These are phyloP conservation scores for Noturus placidus DNA, from an alignment of 2,113 vertebrate species.

Conservation along the genomic window DNA sequence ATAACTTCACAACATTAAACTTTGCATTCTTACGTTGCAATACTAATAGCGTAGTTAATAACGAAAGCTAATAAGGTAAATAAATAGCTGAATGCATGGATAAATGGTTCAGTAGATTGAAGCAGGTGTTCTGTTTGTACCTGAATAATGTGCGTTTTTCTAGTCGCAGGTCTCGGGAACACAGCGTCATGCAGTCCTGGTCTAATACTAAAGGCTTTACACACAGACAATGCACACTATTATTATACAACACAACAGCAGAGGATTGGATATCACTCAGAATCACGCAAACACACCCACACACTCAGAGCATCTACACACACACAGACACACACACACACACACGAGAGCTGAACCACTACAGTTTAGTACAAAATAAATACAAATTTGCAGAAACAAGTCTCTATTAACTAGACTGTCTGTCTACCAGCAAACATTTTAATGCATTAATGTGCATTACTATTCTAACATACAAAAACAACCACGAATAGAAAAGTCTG, in stretches of 20 bases:
- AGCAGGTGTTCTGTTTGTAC: slow-evolving; percentile 63
- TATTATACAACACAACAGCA: slow-evolving; percentile 26
- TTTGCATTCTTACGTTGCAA: not conserved
- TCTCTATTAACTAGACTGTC: not conserved
- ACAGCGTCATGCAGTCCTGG: slow-evolving; percentile 93
- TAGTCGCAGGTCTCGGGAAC: slow-evolving; percentile 88
- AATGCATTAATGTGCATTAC: not conserved
- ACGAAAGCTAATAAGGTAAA: not conserved
- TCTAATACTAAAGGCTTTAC: slow-evolving; percentile 90
- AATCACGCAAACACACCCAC: not conserved
- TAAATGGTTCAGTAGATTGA: not conserved
- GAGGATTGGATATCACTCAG: slow-evolving; percentile 32
- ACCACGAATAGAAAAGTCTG: not conserved
- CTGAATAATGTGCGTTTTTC: slow-evolving; percentile 96
- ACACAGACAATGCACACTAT: slow-evolving; percentile 40
- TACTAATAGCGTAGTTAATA: not conserved
- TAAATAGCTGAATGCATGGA: not conserved
- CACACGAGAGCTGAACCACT: not conserved
- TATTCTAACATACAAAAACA: not conserved
- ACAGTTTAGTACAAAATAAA: not conserved
- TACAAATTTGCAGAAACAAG: not conserved
- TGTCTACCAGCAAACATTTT: not conserved
- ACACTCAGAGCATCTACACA: not conserved
- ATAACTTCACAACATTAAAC: not conserved
- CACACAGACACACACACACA: not conserved